Evolutionary conservation across 2,797 vertebrate genomes (phyloP).

Genomic region (Ptychobarbus kaznakovi): DNA sequence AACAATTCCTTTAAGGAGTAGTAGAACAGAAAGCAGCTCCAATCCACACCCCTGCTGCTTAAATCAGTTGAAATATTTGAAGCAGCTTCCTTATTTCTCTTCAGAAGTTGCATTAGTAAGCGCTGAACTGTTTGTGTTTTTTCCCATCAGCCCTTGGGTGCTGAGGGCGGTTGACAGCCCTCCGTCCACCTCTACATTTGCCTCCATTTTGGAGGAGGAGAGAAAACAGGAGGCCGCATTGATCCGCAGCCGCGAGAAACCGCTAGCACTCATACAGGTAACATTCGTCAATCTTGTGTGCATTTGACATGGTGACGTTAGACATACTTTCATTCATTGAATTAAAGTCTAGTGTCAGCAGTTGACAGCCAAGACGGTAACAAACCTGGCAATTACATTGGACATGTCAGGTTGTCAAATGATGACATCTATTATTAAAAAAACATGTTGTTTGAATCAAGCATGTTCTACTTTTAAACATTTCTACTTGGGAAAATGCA

Average conservation of each 20-base stretch:
- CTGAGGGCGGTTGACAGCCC: slow-evolving; percentile 77
- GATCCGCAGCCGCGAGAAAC: slow-evolving; percentile 94
- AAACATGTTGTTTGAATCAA: background rate
- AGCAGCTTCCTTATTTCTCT: background rate
- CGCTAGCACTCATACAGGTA: slow-evolving; percentile 96
- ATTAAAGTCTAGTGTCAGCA: background rate
- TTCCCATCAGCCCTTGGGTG: slow-evolving; percentile 88
- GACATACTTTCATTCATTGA: too few species aligned
- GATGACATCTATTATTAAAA: background rate
- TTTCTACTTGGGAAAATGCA: background rate
- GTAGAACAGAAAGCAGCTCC: background rate
- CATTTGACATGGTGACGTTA: background rate
- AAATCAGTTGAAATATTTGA: background rate
- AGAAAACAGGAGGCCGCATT: slow-evolving; percentile 94
- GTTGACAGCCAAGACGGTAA: background rate
- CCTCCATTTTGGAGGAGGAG: slow-evolving; percentile 95
- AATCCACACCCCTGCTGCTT: background rate
- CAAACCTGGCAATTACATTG: background rate
- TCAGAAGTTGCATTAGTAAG: background rate
- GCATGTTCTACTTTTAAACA: background rate
- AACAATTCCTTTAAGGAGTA: background rate
- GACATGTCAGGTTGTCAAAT: background rate
- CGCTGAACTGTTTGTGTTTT: background rate
- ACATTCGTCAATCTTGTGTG: background rate
- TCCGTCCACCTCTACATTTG: slow-evolving; percentile 80